A percentile compares a stretch with the other conserved stretches of the same genome.
phyloP scores from a whole-genome alignment of 2,797 vertebrate genomes.

The Euphonia xanthogaster region DNA sequence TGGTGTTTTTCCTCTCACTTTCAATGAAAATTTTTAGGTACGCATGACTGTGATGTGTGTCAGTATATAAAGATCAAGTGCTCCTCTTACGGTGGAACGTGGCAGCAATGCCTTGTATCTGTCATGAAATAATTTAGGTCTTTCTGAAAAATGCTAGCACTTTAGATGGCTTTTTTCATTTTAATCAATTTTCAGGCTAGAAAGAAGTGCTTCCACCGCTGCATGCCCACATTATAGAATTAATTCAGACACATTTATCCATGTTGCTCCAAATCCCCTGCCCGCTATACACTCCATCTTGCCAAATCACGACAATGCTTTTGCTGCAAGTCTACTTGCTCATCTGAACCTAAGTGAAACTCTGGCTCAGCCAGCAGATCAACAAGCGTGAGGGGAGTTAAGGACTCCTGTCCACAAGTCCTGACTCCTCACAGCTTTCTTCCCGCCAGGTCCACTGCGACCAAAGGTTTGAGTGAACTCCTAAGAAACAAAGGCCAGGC shows the following conservation, averaged over 20 bases:
- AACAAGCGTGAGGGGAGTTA: fast-evolving
- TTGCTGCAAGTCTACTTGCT: background rate
- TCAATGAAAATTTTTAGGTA: background rate
- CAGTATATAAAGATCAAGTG: background rate
- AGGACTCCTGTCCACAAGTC: background rate
- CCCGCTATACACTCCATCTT: background rate
- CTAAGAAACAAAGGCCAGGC: background rate
- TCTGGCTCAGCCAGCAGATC: fast-evolving
- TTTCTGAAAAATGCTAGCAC: background rate
- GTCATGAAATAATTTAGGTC: background rate
- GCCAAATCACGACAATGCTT: fast-evolving
- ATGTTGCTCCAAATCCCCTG: background rate
- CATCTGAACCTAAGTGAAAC: background rate
- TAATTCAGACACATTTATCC: background rate
- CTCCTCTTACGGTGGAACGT: background rate
- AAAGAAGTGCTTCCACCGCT: fast-evolving
- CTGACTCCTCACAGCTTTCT: background rate
- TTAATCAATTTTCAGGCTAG: background rate
- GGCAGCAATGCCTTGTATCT: background rate
- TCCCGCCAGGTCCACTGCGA: fast-evolving
- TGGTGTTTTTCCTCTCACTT: background rate
- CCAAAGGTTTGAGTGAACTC: background rate
- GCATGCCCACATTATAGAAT: background rate
- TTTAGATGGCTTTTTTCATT: background rate
- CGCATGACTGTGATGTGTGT: background rate